These are phyloP conservation scores for Altica lythri DNA, from an alignment of 2,888 invertebrate genomes.

Conservation along the genomic window DNA sequence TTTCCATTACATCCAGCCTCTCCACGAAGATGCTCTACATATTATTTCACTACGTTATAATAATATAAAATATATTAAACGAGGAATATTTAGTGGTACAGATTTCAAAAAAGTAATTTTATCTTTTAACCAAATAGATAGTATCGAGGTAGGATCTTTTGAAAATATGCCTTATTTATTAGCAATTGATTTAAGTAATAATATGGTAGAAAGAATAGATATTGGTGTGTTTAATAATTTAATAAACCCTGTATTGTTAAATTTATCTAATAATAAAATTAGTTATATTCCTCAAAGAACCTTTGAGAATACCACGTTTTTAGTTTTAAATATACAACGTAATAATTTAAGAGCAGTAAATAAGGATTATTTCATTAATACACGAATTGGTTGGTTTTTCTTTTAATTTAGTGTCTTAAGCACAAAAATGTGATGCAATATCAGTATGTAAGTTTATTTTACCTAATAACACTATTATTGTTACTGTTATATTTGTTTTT, in stretches of 20 bases:
- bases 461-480: no score
- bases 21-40: constrained; percentile 11
- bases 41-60: constrained; percentile 15
- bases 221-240: constrained; percentile 15
- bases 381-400: constrained; percentile 17
- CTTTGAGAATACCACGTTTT: constrained; percentile 18
- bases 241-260: constrained; percentile 8
- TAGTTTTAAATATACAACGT: constrained; percentile 11
- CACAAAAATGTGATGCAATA: no score
- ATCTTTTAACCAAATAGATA: constrained; percentile 10
- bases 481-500: no score
- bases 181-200: constrained; percentile 7
- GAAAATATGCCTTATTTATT: constrained; percentile 21
- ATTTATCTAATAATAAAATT: constrained; percentile 5
- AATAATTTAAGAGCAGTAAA: constrained; percentile 4
- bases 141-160: constrained; percentile 12
- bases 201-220: constrained; percentile 6
- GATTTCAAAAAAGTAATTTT: constrained; percentile 14
- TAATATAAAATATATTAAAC: not conserved
- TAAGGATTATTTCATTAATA: constrained; percentile 8
- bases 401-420: not conserved
- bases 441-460: no score
- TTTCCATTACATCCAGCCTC: constrained; percentile 11
- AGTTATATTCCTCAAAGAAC: constrained; percentile 11
- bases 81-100: constrained; percentile 20